Evolutionary conservation across 1,140 invertebrate species (phyloP).

Genomic region (Cryptotermes secundus): DNA sequence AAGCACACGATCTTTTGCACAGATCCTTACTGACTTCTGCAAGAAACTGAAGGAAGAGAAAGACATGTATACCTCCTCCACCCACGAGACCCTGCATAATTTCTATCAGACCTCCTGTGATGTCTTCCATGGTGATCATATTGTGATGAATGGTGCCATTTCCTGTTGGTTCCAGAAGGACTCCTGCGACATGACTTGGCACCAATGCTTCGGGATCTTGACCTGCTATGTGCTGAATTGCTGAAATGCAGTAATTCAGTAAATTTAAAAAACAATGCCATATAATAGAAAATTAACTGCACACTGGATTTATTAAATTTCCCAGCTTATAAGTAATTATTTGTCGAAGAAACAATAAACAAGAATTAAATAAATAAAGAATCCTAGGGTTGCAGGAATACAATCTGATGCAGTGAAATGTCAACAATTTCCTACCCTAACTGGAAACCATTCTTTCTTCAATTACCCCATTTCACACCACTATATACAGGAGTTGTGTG

Average conservation of each 20-base stretch:
- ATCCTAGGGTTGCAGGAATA: too few relatives aligned
- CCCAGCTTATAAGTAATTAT: too few relatives aligned
- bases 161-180: conserved; percentile 13
- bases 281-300: too few relatives aligned
- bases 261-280: too few relatives aligned
- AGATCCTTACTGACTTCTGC: not conserved
- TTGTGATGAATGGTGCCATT: conserved; percentile 24
- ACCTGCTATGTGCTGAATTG: conserved; percentile 21
- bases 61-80: conserved; percentile 28
- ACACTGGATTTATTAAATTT: too few relatives aligned
- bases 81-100: conserved; percentile 21
- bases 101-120: not conserved
- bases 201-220: conserved; percentile 41
- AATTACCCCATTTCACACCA: too few relatives aligned
- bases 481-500: too few relatives aligned
- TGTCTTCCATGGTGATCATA: not conserved
- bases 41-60: not conserved
- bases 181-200: conserved; percentile 30
- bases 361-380: too few relatives aligned
- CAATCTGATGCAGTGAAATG: too few relatives aligned
- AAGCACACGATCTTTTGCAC: not conserved
- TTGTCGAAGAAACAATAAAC: too few relatives aligned
- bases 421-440: too few relatives aligned
- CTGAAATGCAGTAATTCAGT: not conserved
- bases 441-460: too few relatives aligned